Evolutionary conservation across 2,888 invertebrate genomes (phyloP).

Genomic region (Drosophila paramelanica): DNA sequence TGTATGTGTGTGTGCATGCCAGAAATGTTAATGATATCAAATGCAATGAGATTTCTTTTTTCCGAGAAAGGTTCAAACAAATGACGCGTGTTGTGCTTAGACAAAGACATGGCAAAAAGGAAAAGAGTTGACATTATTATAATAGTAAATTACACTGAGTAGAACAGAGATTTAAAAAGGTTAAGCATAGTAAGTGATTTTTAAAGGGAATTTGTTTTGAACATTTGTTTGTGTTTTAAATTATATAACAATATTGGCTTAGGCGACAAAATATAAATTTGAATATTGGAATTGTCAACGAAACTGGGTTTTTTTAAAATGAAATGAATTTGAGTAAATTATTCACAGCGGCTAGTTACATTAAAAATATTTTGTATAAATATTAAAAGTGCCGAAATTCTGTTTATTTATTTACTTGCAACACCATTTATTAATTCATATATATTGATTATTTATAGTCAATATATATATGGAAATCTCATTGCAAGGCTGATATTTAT

Average conservation of each 20-base stretch:
- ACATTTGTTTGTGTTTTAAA: too few species aligned
- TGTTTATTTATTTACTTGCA: background rate
- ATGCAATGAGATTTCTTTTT: slow-evolving; percentile 42
- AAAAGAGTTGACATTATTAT: background rate
- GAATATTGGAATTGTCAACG: too few species aligned
- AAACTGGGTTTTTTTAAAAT: too few species aligned
- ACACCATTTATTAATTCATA: background rate
- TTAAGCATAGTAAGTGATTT: background rate
- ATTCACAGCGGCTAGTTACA: too few species aligned
- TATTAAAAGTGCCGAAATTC: background rate
- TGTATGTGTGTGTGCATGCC: slow-evolving; percentile 18
- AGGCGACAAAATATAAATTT: too few species aligned
- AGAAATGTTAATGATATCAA: slow-evolving; percentile 43
- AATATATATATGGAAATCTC: slow-evolving; percentile 3
- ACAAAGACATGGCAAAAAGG: background rate
- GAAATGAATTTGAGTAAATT: too few species aligned
- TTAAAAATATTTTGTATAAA: too few species aligned
- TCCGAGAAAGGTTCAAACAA: slow-evolving; percentile 19
- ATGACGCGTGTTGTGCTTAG: slow-evolving; percentile 9
- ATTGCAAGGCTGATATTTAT: slow-evolving; percentile 12
- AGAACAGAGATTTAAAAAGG: background rate
- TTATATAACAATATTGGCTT: too few species aligned
- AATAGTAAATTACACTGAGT: background rate
- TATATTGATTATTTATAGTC: background rate
- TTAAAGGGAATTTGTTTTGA: background rate